Conservation (phyloP, 2,888 invertebrate genomes). For the Halictus quadricinctus region DNA sequence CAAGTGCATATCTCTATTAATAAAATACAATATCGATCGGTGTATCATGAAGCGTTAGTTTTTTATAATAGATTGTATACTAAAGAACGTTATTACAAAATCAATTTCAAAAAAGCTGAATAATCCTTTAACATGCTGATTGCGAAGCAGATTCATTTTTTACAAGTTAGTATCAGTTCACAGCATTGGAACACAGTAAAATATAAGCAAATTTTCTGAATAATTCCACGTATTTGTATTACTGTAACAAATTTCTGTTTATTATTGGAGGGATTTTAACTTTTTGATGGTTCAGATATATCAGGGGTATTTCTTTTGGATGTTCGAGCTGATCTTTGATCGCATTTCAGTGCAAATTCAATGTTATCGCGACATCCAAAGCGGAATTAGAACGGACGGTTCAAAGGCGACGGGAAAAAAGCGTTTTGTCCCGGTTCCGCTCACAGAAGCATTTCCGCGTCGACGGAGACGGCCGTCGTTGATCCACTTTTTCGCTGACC, state of each 20-base stretch:
- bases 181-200: no score
- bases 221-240: neutral
- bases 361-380: neutral
- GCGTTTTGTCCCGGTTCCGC: neutral
- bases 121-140: no score
- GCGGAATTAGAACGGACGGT: neutral
- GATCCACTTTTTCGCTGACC: constrained; percentile 9
- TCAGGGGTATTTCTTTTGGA: neutral
- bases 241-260: neutral
- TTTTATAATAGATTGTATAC: no score
- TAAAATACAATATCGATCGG: no score
- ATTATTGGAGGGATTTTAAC: neutral
- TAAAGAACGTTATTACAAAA: no score
- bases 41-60: no score
- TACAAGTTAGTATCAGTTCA: no score
- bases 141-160: no score
- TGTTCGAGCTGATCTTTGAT: neutral
- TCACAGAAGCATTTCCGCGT: constrained; percentile 11
- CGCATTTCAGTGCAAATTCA: neutral
- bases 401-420: neutral
- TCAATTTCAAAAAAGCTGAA: no score
- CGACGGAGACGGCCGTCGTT: constrained; percentile 14
- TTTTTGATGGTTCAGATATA: neutral
- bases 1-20: neutral
- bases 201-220: neutral